These are phyloP conservation scores for Spheniscus humboldti DNA, from an alignment of 2,797 vertebrate genomes.

Conservation along the genomic window DNA sequence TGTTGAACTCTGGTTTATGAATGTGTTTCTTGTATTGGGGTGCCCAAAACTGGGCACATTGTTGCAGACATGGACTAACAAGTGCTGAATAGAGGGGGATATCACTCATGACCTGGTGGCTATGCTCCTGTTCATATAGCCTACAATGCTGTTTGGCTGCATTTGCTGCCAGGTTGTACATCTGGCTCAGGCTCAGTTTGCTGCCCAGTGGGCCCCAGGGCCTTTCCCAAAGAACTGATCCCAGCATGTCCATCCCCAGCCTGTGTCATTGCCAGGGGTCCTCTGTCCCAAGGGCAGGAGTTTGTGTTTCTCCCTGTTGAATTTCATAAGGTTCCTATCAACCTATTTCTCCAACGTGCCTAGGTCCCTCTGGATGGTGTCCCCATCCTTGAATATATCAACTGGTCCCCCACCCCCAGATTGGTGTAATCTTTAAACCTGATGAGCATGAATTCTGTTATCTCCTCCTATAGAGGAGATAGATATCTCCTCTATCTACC, in stretches of 20 bases:
- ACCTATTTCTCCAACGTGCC: neutral
- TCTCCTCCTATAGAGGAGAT: neutral
- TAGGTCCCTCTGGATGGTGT: neutral
- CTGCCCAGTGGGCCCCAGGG: accelerated
- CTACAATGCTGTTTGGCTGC: neutral
- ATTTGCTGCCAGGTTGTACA: neutral
- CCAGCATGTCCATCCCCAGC: neutral
- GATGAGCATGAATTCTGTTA: neutral
- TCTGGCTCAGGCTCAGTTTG: neutral
- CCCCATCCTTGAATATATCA: neutral
- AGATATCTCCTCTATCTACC: no score
- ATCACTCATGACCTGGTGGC: neutral
- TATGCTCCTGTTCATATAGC: neutral
- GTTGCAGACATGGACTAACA: neutral
- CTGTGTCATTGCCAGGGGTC: neutral
- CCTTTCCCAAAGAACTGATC: neutral
- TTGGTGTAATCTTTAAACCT: neutral
- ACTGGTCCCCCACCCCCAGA: neutral
- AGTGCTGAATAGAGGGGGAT: neutral
- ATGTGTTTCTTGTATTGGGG: neutral
- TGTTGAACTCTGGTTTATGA: neutral
- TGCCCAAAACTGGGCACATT: neutral
- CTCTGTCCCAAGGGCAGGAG: neutral
- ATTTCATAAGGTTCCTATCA: neutral
- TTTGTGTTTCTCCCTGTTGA: neutral